phyloP scores from a whole-genome alignment of 2,888 invertebrate genomes.

The Cecidostiba fungosa region DNA sequence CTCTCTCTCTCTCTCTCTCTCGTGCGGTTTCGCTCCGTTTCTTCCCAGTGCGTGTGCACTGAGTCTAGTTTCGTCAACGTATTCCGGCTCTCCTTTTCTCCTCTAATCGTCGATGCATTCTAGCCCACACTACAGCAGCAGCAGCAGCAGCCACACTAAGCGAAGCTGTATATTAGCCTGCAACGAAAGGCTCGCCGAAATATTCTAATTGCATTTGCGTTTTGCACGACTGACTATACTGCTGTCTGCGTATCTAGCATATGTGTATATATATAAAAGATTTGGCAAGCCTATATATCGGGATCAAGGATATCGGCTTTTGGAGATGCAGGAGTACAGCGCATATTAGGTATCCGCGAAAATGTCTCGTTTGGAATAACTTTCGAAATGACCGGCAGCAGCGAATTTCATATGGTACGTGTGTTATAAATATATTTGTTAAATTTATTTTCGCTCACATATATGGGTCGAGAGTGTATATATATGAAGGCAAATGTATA shows the following conservation, averaged over 20 bases:
- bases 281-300: not conserved
- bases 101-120: not conserved
- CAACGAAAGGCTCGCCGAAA: conserved; percentile 3
- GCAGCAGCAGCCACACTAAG: no score
- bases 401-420: not conserved
- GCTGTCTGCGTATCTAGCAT: not conserved
- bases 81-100: not conserved
- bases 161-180: not conserved
- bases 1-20: no score
- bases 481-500: no score
- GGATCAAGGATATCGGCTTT: conserved; percentile 22
- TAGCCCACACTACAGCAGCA: not conserved
- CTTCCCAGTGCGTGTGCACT: not conserved
- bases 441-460: no score
- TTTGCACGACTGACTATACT: not conserved
- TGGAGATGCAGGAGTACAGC: not conserved
- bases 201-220: conserved; percentile 3
- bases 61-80: not conserved
- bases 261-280: not conserved
- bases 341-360: not conserved
- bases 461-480: no score
- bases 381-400: not conserved
- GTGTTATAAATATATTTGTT: no score
- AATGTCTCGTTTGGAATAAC: not conserved
- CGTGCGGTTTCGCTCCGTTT: not conserved